Evolutionary conservation across 2,797 vertebrate genomes (phyloP).

Genomic region (Arnoldichthys spilopterus): DNA sequence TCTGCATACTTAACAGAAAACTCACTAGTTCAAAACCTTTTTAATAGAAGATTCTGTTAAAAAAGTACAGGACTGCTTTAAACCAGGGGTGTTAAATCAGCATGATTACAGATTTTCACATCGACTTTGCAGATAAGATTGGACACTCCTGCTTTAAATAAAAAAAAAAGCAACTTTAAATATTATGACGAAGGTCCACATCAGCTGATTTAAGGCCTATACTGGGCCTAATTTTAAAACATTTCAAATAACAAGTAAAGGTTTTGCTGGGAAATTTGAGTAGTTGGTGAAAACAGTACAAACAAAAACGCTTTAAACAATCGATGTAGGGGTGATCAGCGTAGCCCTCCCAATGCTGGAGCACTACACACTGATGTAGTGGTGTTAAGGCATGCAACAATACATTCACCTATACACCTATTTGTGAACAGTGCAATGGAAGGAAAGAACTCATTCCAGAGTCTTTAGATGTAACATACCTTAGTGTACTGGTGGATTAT

Average conservation of each 20-base stretch:
- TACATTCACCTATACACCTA: slow-evolving; percentile 71
- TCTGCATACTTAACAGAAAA: not conserved
- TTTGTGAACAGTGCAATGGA: not conserved
- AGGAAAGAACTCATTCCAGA: not conserved
- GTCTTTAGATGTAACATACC: not conserved
- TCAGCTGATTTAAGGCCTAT: slow-evolving; percentile 12
- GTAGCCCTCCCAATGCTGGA: slow-evolving; percentile 19
- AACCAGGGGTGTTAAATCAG: not conserved
- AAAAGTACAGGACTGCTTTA: too few relatives aligned
- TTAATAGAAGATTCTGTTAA: too few relatives aligned
- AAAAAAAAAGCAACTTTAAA: too few relatives aligned
- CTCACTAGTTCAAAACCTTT: too few relatives aligned
- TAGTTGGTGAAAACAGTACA: slow-evolving; percentile 69
- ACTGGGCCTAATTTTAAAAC: not conserved
- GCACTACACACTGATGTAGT: slow-evolving; percentile 42
- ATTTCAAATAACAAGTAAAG: not conserved
- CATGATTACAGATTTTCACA: too few relatives aligned
- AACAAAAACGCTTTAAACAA: slow-evolving; percentile 76
- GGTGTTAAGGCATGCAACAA: slow-evolving; percentile 78
- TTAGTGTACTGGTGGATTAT: not conserved
- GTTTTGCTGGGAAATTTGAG: slow-evolving; percentile 10
- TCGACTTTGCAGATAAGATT: too few relatives aligned
- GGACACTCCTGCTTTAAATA: not conserved
- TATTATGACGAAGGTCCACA: not conserved
- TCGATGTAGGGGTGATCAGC: slow-evolving; percentile 64